Evolutionary conservation across 35 echinoderm and acorn worm species (phyloP), one percentile per base, ranked within the genome.

Genomic region (Ophioderma brevispina): DNA sequence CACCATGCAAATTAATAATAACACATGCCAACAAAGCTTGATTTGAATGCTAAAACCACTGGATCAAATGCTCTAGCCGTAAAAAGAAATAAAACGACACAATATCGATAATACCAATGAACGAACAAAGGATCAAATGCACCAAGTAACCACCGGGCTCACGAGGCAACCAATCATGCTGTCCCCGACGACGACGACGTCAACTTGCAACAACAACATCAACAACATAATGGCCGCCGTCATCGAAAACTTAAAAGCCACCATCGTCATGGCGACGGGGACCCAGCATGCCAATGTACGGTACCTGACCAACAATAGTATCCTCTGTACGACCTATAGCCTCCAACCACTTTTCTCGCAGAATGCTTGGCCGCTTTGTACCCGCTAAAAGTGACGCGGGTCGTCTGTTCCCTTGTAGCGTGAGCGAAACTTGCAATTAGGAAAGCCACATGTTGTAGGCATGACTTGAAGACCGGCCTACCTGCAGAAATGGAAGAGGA

Each of bases 381-480:
- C 97, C 76, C 97, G 97, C 92, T 99, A 99, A 99, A 99, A 99
- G 87, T 99, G 97, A 78, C 97, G 97, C 31, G 97, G 97, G 88
- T 99, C 97, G 82, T 99, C 97, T 33, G 97, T 93, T 95, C 97
- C 97, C 91, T 99, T 99, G 97, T 99, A 99, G 88, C 97, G 97
- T 81, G 97, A 99, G 93, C 97, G 97, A 95, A 99, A 99, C 91
- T 99, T 99, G 91, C 97, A 99, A 89, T 99, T 99, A 99, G 97
- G 97, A 99, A 99, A 99, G 80, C 97, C 97, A 76, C 97, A 99
- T 99, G 97, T 99, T 99, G 97, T 99, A 92, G 97, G 97, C 97
- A 99, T 99, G 97, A 99, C 97, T 92, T 84, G 94, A 89, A 63
- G 89, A 92, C 94, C 92, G 97, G 90, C 97, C 97, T 94, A 99